Evolutionary conservation across 2,113 vertebrate species (phyloP).

Genomic region (Gila orcuttii): DNA sequence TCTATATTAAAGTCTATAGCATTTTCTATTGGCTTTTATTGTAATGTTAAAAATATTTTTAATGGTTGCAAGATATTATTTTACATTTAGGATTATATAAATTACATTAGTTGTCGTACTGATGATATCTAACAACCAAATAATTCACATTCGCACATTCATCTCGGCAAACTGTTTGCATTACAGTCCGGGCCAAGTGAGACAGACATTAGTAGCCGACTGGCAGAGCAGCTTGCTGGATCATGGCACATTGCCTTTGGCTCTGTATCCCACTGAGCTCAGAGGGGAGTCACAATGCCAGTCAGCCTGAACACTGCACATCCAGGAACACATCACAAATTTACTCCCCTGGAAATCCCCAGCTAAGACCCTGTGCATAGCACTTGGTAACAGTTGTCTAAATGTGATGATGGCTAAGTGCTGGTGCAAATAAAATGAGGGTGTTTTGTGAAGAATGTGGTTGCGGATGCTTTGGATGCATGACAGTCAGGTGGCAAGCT

Average conservation of each 20-base stretch:
- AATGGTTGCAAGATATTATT: neutral
- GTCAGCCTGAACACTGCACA: conserved; percentile 35
- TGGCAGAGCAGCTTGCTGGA: conserved; percentile 38
- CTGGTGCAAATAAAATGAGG: conserved; percentile 21
- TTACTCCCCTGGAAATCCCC: conserved; percentile 19
- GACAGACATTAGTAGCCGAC: conserved; percentile 34
- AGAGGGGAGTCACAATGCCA: conserved; percentile 40
- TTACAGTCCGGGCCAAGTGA: neutral
- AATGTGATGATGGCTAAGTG: neutral
- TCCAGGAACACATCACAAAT: conserved; percentile 23
- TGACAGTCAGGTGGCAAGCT: neutral
- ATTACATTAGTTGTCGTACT: neutral
- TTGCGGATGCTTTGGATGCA: neutral
- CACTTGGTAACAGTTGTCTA: neutral
- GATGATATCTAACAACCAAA: conserved; percentile 6
- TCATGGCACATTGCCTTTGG: conserved; percentile 42
- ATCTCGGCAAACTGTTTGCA: neutral
- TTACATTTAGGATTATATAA: neutral
- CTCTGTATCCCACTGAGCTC: conserved; percentile 24
- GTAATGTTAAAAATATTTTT: neutral
- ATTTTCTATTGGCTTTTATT: neutral
- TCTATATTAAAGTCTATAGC: neutral
- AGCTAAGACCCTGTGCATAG: neutral
- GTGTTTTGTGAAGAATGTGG: neutral
- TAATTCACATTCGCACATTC: neutral